phyloP scores from a whole-genome alignment of 2,888 invertebrate species.

The Drosophila paramelanica region DNA sequence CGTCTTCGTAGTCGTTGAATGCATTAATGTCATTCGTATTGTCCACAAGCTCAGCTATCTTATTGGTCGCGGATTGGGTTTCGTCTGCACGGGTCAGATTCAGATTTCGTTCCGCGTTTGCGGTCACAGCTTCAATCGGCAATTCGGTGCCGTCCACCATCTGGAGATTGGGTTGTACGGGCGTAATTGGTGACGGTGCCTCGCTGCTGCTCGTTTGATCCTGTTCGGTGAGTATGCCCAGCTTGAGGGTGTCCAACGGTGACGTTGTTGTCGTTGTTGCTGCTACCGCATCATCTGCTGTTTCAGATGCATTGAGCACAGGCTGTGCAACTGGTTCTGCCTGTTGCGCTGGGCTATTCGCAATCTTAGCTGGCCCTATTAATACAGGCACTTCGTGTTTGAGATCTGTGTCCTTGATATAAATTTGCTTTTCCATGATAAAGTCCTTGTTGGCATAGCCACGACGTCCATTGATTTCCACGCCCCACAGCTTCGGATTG shows the following conservation, averaged over 20 bases:
- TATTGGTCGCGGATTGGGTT: background rate
- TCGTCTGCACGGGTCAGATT: conserved; percentile 16
- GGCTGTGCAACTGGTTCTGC: conserved; percentile 23
- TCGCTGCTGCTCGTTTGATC: conserved; percentile 73
- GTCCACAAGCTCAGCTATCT: conserved; percentile 8
- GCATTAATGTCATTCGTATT: conserved; percentile 35
- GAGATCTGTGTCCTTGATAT: conserved; percentile 82
- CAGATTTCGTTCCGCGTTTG: conserved; percentile 28
- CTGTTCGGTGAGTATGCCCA: conserved; percentile 55
- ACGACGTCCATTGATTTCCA: conserved; percentile 88
- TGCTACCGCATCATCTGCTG: conserved; percentile 40
- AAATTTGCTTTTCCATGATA: conserved; percentile 87
- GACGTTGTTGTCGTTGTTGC: conserved; percentile 59
- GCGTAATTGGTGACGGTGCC: conserved; percentile 46
- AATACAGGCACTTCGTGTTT: conserved; percentile 83
- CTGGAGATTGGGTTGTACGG: conserved; percentile 75
- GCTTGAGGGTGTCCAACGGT: conserved; percentile 51
- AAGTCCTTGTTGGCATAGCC: conserved; percentile 88
- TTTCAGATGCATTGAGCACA: conserved; percentile 62
- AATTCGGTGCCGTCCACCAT: conserved; percentile 90
- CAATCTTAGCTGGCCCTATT: conserved; percentile 12
- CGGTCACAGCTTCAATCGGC: conserved; percentile 49
- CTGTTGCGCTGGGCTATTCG: conserved; percentile 1
- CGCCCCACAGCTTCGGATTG: conserved; percentile 87
- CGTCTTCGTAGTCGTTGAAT: conserved; percentile 67